Conservation (phyloP, 2,113 vertebrate genomes). For the Orthonyx spaldingii region DNA sequence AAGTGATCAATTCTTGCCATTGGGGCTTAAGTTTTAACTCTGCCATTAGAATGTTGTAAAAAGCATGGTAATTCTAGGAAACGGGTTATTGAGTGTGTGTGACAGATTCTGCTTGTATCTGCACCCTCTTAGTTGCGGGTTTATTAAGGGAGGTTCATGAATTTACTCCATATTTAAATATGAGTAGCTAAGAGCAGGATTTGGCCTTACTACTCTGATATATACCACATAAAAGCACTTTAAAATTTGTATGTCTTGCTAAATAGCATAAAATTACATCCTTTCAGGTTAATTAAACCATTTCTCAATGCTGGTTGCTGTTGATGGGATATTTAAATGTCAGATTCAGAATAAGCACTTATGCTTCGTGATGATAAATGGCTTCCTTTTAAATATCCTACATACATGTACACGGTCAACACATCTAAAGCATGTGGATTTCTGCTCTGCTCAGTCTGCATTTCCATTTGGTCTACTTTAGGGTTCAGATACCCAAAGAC, state of each 20-base stretch:
- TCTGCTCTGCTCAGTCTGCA: neutral
- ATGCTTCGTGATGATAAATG: conserved; percentile 13
- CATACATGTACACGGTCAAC: neutral
- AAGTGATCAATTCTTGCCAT: neutral
- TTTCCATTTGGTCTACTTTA: neutral
- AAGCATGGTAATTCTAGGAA: neutral
- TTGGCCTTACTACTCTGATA: neutral
- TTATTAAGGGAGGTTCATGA: neutral
- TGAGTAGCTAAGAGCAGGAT: neutral
- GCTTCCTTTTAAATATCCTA: conserved; percentile 7
- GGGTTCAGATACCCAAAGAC: neutral
- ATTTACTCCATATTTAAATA: neutral
- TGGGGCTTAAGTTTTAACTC: neutral
- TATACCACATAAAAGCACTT: neutral
- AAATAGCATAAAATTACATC: conserved; percentile 58
- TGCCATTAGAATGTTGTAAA: neutral
- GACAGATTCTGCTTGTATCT: neutral
- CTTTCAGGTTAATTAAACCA: conserved; percentile 58
- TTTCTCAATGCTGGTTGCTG: conserved; percentile 8
- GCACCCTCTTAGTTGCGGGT: neutral
- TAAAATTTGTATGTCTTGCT: conserved; percentile 38
- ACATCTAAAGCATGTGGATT: neutral
- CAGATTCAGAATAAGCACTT: conserved; percentile 9
- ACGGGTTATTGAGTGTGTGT: neutral
- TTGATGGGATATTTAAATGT: conserved; percentile 40